Percentiles rank a stretch among this genome's conserved stretches.
phyloP scores from a whole-genome alignment of 2,113 vertebrate species.

The Panthera leo region DNA sequence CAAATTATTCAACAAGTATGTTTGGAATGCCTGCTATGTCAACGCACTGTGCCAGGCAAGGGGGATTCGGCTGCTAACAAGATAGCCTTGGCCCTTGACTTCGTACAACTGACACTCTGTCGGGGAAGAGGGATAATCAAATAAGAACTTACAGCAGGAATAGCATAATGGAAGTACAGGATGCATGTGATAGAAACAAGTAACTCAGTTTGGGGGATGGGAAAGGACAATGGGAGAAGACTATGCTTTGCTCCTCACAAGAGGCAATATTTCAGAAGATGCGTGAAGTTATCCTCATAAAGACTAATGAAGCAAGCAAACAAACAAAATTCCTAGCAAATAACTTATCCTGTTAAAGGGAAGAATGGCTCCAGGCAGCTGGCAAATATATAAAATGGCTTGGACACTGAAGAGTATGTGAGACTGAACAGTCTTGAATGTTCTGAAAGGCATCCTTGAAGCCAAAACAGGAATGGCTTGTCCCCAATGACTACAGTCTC shows the following conservation, averaged over 20 bases:
- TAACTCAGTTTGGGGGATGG: neutral
- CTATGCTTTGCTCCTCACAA: neutral
- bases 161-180: accelerated
- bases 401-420: neutral
- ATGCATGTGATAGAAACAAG: accelerated
- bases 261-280: neutral
- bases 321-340: neutral
- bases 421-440: neutral
- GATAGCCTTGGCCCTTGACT: neutral
- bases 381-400: neutral
- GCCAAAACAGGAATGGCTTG: neutral
- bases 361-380: neutral
- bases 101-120: neutral
- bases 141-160: neutral
- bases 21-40: neutral
- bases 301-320: neutral
- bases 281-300: neutral
- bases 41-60: neutral
- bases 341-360: neutral
- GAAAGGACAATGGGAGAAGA: neutral
- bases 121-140: neutral
- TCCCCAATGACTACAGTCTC: neutral
- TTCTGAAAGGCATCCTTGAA: neutral
- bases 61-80: neutral
- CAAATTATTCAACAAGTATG: neutral